Evolutionary conservation across 2,113 vertebrate species (phyloP).

Genomic region (Cryptomyrus ogoouensis): DNA sequence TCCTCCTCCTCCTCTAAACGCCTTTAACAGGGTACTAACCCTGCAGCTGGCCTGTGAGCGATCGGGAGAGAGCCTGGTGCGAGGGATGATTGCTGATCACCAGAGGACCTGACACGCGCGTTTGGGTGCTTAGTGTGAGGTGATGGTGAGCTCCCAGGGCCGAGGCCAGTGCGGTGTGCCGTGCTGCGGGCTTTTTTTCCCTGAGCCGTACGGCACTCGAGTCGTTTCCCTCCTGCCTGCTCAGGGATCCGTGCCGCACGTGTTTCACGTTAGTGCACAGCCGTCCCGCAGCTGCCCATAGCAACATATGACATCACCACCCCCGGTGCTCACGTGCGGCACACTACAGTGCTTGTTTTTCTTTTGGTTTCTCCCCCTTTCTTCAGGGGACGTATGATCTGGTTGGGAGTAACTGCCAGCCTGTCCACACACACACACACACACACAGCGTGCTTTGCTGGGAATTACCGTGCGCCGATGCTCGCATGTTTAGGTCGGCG

Average conservation of each 20-base stretch:
- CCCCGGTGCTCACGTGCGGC: constrained; percentile 47
- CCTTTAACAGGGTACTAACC: background rate
- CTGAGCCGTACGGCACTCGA: background rate
- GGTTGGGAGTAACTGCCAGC: background rate
- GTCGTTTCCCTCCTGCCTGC: background rate
- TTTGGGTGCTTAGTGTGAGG: background rate
- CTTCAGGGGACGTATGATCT: background rate
- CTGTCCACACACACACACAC: background rate
- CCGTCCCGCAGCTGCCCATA: constrained; percentile 61
- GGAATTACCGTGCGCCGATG: background rate
- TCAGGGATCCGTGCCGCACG: constrained; percentile 43
- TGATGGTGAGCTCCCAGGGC: background rate
- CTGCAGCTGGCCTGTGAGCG: background rate
- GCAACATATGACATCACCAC: constrained; percentile 70
- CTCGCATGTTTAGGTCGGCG: background rate
- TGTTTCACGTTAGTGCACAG: constrained; percentile 59
- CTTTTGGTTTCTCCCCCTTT: constrained; percentile 29
- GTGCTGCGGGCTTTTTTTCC: background rate
- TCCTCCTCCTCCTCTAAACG: background rate
- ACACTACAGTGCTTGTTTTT: constrained; percentile 43
- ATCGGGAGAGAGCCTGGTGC: background rate
- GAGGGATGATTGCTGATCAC: background rate
- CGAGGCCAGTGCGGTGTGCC: background rate
- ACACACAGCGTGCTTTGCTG: background rate
- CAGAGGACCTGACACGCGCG: background rate